Percentiles rank a stretch among this genome's conserved stretches.
Conservation (phyloP, 2,797 vertebrate species). For the Jordanella pulchra region DNA sequence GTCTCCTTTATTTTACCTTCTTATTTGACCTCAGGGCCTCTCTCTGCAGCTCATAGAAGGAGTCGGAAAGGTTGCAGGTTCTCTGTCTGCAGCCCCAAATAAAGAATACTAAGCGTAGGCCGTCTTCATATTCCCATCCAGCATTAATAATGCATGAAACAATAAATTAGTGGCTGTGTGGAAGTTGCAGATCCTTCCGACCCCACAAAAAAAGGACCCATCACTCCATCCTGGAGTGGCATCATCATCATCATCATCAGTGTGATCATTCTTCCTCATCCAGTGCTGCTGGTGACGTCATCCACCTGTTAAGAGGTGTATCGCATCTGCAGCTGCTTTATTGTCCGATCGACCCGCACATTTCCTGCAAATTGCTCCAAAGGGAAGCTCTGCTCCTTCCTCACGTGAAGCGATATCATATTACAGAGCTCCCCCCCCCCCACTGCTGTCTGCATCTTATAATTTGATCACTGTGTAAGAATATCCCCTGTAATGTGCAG, state of each 20-base stretch:
- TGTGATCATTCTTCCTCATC: constrained; percentile 32
- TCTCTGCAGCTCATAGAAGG: constrained; percentile 19
- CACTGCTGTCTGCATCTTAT: constrained; percentile 23
- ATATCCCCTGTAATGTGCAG: constrained; percentile 42
- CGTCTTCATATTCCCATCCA: constrained; percentile 44
- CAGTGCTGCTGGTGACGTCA: constrained; percentile 40
- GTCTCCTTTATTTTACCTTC: constrained; percentile 29
- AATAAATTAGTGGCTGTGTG: constrained; percentile 36
- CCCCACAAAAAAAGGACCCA: not conserved
- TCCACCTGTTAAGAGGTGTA: constrained; percentile 37
- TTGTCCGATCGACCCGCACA: constrained; percentile 46
- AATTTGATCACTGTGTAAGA: constrained; percentile 72
- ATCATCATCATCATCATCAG: constrained; percentile 9
- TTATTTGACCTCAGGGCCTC: constrained; percentile 42
- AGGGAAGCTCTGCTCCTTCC: constrained; percentile 38
- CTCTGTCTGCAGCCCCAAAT: constrained; percentile 1
- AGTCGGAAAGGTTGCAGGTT: constrained; percentile 1
- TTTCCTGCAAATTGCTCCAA: constrained; percentile 44
- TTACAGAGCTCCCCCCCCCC: constrained; percentile 64
- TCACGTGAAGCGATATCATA: constrained; percentile 58
- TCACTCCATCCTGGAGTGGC: constrained; percentile 27
- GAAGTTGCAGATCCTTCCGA: constrained; percentile 28
- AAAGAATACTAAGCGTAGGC: constrained; percentile 38
- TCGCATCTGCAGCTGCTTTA: constrained; percentile 47
- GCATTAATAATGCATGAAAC: constrained; percentile 66